Conservation (phyloP, 1,140 invertebrate species). For the Drosophila mojavensis region DNA sequence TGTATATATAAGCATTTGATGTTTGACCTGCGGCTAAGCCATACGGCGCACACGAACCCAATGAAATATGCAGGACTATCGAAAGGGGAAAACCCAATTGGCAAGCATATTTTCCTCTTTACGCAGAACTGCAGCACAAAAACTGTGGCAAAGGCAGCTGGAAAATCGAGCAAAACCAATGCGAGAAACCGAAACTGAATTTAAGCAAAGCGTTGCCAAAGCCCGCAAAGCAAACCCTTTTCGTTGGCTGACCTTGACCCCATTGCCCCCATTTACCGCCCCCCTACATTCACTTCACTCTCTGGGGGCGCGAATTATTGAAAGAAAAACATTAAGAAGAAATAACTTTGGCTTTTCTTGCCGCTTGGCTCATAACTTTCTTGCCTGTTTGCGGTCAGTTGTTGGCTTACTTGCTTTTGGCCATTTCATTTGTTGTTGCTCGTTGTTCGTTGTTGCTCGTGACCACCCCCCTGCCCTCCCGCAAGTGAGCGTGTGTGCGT, state of each 20-base stretch:
- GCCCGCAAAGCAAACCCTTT: constrained; percentile 33
- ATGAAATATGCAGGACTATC: background rate
- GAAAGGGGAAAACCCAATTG: constrained; percentile 5
- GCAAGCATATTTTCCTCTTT: constrained; percentile 22
- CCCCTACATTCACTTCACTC: too few species aligned
- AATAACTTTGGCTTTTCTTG: constrained; percentile 11
- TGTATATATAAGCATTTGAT: constrained; percentile 42
- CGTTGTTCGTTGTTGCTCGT: background rate
- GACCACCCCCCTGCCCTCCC: too few species aligned
- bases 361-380: constrained; percentile 38
- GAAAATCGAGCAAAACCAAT: constrained; percentile 7
- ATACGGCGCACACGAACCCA: constrained; percentile 9
- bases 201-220: constrained; percentile 1
- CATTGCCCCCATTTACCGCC: background rate
- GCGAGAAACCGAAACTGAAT: constrained; percentile 5
- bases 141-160: constrained; percentile 12
- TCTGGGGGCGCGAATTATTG: constrained; percentile 53
- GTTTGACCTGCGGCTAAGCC: constrained; percentile 40
- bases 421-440: constrained; percentile 38
- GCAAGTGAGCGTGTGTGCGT: background rate
- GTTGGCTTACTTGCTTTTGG: constrained; percentile 58
- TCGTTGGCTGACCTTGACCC: constrained; percentile 26
- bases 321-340: constrained; percentile 68
- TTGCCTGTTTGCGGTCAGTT: constrained; percentile 57
- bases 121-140: constrained; percentile 51